Conservation (phyloP, 1,140 invertebrate species). For the Achatina immaculata region DNA sequence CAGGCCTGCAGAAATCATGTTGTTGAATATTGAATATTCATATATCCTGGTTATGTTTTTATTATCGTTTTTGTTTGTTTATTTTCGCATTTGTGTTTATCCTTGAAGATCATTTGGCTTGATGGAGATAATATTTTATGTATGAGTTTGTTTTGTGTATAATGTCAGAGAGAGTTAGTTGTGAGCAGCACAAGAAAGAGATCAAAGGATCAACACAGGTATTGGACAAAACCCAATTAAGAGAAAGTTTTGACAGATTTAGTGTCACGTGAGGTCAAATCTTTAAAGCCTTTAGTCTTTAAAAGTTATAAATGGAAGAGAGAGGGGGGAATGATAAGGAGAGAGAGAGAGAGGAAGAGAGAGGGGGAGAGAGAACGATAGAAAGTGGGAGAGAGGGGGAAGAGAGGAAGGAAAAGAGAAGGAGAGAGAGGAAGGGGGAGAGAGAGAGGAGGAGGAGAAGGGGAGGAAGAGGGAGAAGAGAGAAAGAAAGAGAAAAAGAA, state of each 20-base stretch:
- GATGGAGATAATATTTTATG: no score
- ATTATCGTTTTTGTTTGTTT: no score
- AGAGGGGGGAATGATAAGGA: not conserved
- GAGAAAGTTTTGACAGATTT: not conserved
- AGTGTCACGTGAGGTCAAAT: not conserved
- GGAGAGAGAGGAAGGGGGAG: constrained; percentile 27
- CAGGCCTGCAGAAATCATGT: no score
- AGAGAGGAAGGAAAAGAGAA: not conserved
- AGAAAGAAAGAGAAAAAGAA: not conserved
- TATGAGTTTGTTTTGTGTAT: not conserved
- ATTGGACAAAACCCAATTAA: not conserved
- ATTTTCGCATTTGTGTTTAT: no score
- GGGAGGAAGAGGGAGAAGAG: not conserved
- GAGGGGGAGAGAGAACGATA: not conserved
- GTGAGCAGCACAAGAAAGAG: not conserved
- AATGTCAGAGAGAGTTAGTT: no score
- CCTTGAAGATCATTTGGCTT: no score
- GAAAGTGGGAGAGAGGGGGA: not conserved
- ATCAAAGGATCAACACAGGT: not conserved
- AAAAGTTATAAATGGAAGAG: not conserved
- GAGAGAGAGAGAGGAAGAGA: constrained; percentile 11
- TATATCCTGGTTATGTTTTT: no score
- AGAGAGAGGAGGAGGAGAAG: not conserved
- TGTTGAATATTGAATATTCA: no score
- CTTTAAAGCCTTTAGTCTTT: not conserved